phyloP scores from a whole-genome alignment of 1,140 invertebrate genomes.

The Pteromalus puparum region DNA sequence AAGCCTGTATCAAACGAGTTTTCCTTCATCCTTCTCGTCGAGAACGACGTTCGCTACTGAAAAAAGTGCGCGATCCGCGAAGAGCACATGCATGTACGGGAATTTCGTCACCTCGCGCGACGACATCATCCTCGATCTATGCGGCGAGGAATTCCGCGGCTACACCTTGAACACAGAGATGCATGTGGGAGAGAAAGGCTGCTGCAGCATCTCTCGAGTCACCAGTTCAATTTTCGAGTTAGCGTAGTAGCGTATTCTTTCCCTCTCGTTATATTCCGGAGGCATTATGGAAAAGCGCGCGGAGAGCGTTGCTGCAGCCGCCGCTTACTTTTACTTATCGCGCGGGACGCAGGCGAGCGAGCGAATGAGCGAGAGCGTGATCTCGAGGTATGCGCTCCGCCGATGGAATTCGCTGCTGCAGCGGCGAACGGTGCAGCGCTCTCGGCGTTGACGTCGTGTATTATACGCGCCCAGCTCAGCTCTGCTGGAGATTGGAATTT shows the following conservation, averaged over 20 bases:
- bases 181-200: background rate
- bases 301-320: background rate
- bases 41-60: too few relatives aligned
- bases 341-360: background rate
- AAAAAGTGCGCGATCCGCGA: background rate
- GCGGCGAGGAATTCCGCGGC: too few relatives aligned
- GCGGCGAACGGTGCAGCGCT: background rate
- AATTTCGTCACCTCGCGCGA: background rate
- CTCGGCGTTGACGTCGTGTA: background rate
- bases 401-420: background rate
- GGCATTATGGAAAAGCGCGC: background rate
- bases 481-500: background rate
- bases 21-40: too few relatives aligned
- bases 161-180: background rate
- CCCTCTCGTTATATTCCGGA: conserved; percentile 10
- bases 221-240: conserved; percentile 27
- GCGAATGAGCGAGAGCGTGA: background rate
- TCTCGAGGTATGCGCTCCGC: background rate
- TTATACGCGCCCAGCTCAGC: background rate
- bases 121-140: too few relatives aligned
- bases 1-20: background rate
- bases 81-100: background rate
- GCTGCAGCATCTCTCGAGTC: background rate
- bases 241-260: background rate
- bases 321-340: conserved; percentile 39